phyloP scores from a whole-genome alignment of 2,113 vertebrate genomes.

The Mugil cephalus region DNA sequence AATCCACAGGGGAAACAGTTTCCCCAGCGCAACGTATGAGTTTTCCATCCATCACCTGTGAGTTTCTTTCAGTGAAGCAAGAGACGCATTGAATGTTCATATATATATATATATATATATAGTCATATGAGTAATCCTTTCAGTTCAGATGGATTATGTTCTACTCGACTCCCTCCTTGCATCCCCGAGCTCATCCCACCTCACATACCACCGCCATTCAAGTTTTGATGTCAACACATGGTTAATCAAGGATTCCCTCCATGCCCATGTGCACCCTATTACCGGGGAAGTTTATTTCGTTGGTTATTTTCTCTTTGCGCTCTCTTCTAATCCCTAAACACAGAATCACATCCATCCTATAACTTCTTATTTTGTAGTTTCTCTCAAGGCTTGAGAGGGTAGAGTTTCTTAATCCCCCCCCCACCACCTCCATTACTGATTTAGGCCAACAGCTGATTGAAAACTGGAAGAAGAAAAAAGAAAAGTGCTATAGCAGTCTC shows the following conservation, averaged over 20 bases:
- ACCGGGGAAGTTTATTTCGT: slow-evolving; percentile 29
- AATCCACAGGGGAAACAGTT: slow-evolving; percentile 14
- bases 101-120: too few species aligned
- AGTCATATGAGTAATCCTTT: slow-evolving; percentile 48
- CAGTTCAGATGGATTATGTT: slow-evolving; percentile 54
- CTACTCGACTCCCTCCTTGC: slow-evolving; percentile 26
- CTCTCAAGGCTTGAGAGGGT: slow-evolving; percentile 50
- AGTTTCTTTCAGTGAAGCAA: slow-evolving; percentile 7
- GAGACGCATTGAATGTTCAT: slow-evolving; percentile 3
- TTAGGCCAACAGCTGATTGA: slow-evolving; percentile 76
- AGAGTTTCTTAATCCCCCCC: slow-evolving; percentile 61
- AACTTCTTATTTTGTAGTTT: slow-evolving; percentile 62
- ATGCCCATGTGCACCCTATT: slow-evolving; percentile 9
- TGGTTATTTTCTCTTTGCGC: slow-evolving; percentile 18
- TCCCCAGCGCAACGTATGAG: slow-evolving; percentile 21
- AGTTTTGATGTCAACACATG: slow-evolving; percentile 45
- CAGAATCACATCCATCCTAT: slow-evolving; percentile 52
- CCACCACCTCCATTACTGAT: slow-evolving; percentile 73
- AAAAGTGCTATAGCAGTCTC: slow-evolving; percentile 59
- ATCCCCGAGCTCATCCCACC: slow-evolving; percentile 18
- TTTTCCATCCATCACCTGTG: slow-evolving; percentile 24
- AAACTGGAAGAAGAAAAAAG: slow-evolving; percentile 57
- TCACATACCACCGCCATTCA: slow-evolving; percentile 26
- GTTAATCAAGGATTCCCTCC: slow-evolving; percentile 37
- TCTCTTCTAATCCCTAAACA: slow-evolving; percentile 63